Evolutionary conservation across 1,140 invertebrate genomes (phyloP), one percentile per base, ranked within the genome.

Genomic region (Tachypleus tridentatus): DNA sequence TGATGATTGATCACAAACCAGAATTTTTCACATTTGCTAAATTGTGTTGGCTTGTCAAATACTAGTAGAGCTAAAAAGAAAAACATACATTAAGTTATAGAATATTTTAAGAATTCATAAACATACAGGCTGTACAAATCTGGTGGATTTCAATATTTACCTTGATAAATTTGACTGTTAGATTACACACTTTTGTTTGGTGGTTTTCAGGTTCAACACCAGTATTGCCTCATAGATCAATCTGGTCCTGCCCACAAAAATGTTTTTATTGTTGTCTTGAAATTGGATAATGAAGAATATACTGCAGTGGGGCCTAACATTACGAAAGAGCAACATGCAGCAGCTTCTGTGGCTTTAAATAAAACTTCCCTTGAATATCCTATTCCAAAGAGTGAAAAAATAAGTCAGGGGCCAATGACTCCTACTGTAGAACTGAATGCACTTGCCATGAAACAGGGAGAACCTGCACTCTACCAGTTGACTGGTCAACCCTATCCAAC

Each of bases 191-290:
- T 2, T 29, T 29, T 29, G 29, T 29, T 29, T 29, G 29, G 29
- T 29, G 29, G 29, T 29, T 29, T 29, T 29, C 29, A 29, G 29
- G 29, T 91, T 71, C 85, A 86, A 73, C 88, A 90, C 79, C 88
- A 92, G 77, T 95, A 95, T 77, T 83, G 88, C 66, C 79, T 94
- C 73, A 76, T 81, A 51, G 81, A 84, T 71, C 83, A 84, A 73
- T 77, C 85, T 71, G 96, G 96, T 61, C 95, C 94, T 58, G 92
- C 95, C 64, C 96, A 98, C 80, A 92, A 94, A 74, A 98, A 97
- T 78, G 85, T 86, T 67, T 98, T 98, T 78, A 29, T 29, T 29
- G 94, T 98, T 61, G 91, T 90, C 57, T 79, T 98, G 49, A 90
- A 93, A 75, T 79, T 98, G 58, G 75, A 76, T 9, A 88, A 89